phyloP scores from a whole-genome alignment of 2,797 vertebrate species.

The Odontamblyopus rebecca region DNA sequence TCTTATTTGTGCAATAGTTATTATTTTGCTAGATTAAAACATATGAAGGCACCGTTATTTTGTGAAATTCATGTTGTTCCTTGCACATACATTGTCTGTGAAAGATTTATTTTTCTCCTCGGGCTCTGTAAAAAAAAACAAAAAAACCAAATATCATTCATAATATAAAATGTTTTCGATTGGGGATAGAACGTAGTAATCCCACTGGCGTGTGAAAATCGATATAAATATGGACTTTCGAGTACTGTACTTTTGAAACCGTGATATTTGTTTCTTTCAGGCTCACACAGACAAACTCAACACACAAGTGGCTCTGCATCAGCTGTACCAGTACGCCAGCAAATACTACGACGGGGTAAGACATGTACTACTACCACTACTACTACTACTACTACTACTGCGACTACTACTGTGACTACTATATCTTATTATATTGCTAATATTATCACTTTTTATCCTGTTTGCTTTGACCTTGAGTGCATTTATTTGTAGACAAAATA shows the following conservation, averaged over 20 bases:
- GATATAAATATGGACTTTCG: neutral
- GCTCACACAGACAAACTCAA: constrained; percentile 94
- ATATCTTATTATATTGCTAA: neutral
- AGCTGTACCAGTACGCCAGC: constrained; percentile 98
- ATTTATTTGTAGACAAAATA: too few relatives aligned
- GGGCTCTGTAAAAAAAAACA: too few relatives aligned
- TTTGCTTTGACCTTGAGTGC: neutral
- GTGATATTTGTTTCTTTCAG: constrained; percentile 46
- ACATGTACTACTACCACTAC: neutral
- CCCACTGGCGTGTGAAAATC: neutral
- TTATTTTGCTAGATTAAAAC: too few relatives aligned
- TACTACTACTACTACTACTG: neutral
- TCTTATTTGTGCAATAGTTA: too few relatives aligned
- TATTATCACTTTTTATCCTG: neutral
- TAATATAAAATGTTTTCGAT: neutral
- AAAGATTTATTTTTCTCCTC: too few relatives aligned
- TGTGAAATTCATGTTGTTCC: too few relatives aligned
- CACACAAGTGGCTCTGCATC: constrained; percentile 94
- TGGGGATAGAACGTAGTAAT: too few relatives aligned
- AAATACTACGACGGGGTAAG: constrained; percentile 99
- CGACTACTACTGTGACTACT: neutral
- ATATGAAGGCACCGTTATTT: too few relatives aligned
- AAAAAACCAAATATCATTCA: too few relatives aligned
- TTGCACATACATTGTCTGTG: too few relatives aligned
- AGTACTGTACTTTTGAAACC: neutral